Evolutionary conservation across 2,113 vertebrate species (phyloP), one percentile per base, ranked within the genome.

Genomic region (Malaclemys terrapin): DNA sequence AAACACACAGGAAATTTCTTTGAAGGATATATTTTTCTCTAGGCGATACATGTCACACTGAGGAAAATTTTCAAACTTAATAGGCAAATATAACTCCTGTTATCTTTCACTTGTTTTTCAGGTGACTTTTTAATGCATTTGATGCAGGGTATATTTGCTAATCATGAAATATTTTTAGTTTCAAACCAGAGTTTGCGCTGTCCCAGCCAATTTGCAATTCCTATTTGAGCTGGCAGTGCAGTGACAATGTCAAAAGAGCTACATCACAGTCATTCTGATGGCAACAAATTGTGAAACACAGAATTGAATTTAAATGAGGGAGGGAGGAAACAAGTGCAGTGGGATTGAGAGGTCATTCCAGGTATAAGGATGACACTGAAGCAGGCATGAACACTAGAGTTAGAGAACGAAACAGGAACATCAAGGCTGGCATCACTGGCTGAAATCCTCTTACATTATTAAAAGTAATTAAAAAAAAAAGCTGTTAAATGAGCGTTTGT

Each of bases 341-440:
- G 91, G 93, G 79, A 95, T 92, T 90, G 93, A 94, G 89, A 95
- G 85, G 65, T 92, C 94, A 89, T 75, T 95, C 92, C 75, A 38
- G n/a, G n/a, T 38, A 38, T 19, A 72, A 72, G 65, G n/a, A 72
- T 22, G 19, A 84, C 24, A 78, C 91, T 87, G 79, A 93, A 92
- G 19, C 49, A 96, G 86, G 83, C 62, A 54, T 79, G 57, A 86
- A 65, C 84, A 81, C 50, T 50, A 94, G 75, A 93, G 65, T 90
- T 95, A 76, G 88, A 90, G 45, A 85, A 89, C 90, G 54, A 94
- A 93, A 91, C 90, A 89, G 56, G 31, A 3, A 19, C 22, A 85
- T 50, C 79, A n/a, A 91, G 49, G 25, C 13, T 82, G 62, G 56
- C 38, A 50, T 50, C 80, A 50, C 35, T 54, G 49, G 11, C 25